Percentiles rank a stretch among this genome's conserved stretches.
Evolutionary conservation across 2,888 invertebrate genomes (phyloP).

Genomic region (Polietes domitor): DNA sequence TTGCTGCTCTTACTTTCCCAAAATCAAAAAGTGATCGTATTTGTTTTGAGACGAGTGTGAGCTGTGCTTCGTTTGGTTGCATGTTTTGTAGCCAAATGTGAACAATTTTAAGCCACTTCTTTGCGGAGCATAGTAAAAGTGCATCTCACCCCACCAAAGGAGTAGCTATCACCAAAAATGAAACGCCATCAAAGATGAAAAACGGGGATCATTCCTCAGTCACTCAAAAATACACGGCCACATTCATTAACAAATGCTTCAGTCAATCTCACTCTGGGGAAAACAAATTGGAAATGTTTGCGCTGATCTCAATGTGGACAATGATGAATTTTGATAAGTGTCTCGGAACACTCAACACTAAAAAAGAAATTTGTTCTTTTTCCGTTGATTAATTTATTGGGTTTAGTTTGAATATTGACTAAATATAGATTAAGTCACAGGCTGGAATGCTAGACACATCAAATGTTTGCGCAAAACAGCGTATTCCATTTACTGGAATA

Average conservation of each 20-base stretch:
- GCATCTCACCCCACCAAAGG: constrained; percentile 45
- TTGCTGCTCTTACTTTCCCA: constrained; percentile 31
- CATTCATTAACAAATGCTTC: constrained; percentile 54
- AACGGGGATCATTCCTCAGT: constrained; percentile 26
- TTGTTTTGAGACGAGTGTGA: constrained; percentile 43
- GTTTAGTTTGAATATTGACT: too few species aligned
- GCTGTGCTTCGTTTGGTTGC: background rate
- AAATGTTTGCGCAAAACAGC: too few species aligned
- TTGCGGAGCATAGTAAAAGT: constrained; percentile 55
- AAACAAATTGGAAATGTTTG: too few species aligned
- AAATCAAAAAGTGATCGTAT: constrained; percentile 62
- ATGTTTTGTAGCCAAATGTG: constrained; percentile 48
- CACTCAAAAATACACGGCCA: constrained; percentile 37
- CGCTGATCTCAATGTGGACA: constrained; percentile 15
- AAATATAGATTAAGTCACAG: too few species aligned
- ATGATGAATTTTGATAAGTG: constrained; percentile 5
- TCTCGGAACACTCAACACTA: too few species aligned
- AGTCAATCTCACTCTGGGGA: constrained; percentile 6
- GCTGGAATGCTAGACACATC: too few species aligned
- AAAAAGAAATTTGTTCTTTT: too few species aligned
- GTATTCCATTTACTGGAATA: too few species aligned
- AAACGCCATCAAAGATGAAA: too few species aligned
- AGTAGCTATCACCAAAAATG: background rate
- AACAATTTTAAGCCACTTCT: constrained; percentile 42
- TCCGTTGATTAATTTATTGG: too few species aligned